Evolutionary conservation across 1,140 invertebrate species (phyloP).

Genomic region (Drosophila sechellia): DNA sequence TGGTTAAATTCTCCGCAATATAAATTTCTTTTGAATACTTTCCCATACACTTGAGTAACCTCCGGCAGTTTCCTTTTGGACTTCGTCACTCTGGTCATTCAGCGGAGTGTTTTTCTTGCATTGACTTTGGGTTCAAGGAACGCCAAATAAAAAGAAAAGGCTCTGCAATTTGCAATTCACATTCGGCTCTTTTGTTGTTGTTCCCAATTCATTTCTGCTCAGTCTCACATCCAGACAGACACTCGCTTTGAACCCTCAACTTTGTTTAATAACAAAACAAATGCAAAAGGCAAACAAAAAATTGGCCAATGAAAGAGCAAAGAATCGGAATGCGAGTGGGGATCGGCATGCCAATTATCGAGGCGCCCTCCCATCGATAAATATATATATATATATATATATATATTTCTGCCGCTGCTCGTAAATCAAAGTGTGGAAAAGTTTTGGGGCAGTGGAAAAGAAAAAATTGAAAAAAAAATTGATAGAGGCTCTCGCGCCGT

Average conservation of each 20-base stretch:
- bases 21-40: constrained; percentile 25
- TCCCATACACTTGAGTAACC: constrained; percentile 20
- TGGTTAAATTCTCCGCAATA: constrained; percentile 12
- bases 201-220: constrained; percentile 32
- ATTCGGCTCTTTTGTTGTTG: constrained; percentile 46
- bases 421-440: constrained; percentile 68
- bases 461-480: constrained; percentile 21
- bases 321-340: constrained; percentile 33
- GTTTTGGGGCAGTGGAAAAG: constrained; percentile 43
- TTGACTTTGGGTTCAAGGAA: constrained; percentile 43
- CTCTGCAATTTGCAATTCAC: constrained; percentile 61
- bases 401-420: constrained; percentile 1
- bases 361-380: constrained; percentile 33
- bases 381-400: no score
- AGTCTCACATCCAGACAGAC: constrained; percentile 46
- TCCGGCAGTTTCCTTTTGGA: constrained; percentile 21
- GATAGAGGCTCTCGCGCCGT: constrained; percentile 24
- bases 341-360: constrained; percentile 56
- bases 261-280: constrained; percentile 66
- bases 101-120: constrained; percentile 1
- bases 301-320: constrained; percentile 27
- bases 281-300: constrained; percentile 10
- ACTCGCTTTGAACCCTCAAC: constrained; percentile 71
- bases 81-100: constrained; percentile 30
- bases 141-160: constrained; percentile 23